These are phyloP conservation scores for Coecobrya sp. DNA, from an alignment of 2,888 invertebrate genomes.

Conservation along the genomic window DNA sequence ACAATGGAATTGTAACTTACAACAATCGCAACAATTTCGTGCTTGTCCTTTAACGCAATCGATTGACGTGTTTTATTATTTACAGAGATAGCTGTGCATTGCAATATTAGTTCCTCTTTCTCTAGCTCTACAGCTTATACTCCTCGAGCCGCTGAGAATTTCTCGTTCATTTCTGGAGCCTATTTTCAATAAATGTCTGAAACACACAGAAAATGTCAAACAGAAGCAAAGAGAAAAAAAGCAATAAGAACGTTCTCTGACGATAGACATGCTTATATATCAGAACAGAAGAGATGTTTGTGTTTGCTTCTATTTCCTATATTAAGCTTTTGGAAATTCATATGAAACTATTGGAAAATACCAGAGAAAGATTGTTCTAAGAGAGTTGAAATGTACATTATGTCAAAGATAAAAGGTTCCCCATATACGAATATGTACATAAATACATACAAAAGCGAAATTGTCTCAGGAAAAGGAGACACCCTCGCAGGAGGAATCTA, in stretches of 20 bases:
- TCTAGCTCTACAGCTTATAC: neutral
- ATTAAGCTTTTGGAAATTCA: neutral
- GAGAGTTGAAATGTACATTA: neutral
- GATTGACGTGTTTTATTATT: conserved; percentile 12
- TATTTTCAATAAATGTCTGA: conserved; percentile 6
- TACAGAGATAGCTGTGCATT: neutral
- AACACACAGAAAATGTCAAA: neutral
- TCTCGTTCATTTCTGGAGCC: neutral
- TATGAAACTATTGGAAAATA: neutral
- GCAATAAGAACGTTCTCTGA: neutral
- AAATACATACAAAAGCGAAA: neutral
- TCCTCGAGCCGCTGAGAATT: neutral
- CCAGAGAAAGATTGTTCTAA: neutral
- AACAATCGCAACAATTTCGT: neutral
- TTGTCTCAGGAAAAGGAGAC: neutral
- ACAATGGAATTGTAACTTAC: neutral
- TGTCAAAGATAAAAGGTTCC: neutral
- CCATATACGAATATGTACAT: neutral
- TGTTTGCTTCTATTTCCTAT: neutral
- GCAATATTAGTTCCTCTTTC: neutral
- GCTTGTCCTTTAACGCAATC: neutral
- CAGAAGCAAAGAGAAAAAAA: neutral
- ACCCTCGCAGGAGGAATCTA: neutral
- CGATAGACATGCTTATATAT: neutral
- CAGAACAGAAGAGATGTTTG: neutral